A percentile compares a stretch with the other conserved stretches of the same genome.
phyloP scores from a whole-genome alignment of 2,113 vertebrate genomes.

The Lipotes vexillifer region DNA sequence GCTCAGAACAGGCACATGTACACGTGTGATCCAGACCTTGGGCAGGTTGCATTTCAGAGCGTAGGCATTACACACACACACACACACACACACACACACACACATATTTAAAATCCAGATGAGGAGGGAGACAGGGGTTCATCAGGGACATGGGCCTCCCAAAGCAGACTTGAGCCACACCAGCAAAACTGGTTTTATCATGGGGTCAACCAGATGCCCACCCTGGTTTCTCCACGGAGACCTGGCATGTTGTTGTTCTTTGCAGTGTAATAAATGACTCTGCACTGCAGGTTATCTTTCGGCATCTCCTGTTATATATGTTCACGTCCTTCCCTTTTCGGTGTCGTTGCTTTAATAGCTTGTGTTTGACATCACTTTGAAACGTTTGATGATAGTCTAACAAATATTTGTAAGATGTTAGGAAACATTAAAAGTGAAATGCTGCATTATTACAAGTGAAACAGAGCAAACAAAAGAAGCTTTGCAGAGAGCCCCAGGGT shows the following conservation, averaged over 20 bases:
- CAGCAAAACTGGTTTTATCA: no score
- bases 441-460: not conserved
- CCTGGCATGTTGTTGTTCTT: not conserved
- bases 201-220: not conserved
- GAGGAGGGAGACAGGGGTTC: no score
- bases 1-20: not conserved
- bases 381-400: not conserved
- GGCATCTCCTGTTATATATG: accelerated
- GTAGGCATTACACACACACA: not conserved
- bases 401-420: not conserved
- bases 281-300: not conserved
- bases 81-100: not conserved
- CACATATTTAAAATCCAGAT: not conserved
- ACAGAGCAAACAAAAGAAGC: not conserved
- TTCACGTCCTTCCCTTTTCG: not conserved
- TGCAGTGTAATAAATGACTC: not conserved
- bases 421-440: not conserved
- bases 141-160: not conserved
- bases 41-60: not conserved
- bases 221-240: accelerated
- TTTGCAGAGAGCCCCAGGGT: no score
- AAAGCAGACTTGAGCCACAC: not conserved
- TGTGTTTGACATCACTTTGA: not conserved
- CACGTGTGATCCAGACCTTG: not conserved
- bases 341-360: accelerated